Evolutionary conservation across 2,888 invertebrate genomes (phyloP), one percentile per base, ranked within the genome.

Genomic region (Ormyrus nitidulus): DNA sequence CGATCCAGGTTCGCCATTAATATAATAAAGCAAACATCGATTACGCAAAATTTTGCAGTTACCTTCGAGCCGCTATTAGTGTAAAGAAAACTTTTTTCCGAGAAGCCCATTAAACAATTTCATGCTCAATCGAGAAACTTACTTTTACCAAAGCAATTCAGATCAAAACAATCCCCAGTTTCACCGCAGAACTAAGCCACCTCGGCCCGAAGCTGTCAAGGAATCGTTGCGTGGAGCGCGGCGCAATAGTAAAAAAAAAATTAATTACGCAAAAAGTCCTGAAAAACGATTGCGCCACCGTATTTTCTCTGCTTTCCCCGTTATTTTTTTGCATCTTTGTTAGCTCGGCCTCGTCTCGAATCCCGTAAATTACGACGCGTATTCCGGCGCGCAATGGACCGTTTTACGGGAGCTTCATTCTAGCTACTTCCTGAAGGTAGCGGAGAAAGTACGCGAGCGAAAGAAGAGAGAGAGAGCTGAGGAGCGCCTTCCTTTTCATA

Each of bases 321-420:
- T 46, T 71, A 19, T 53, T 58, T 69, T 70, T 19, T 61, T 56
- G 46, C n/a, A 8, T 10, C 5, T 8, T 7, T 53, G 46, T n/a
- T 66, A 4, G 51, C 62, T 53, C 58, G 4, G 34, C n/a, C 51
- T 61, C 8, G 13, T 56, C 49, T 53, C 59, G 76, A 69, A 70
- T 79, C 61, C 66, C 71, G 72, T 72, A 76, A 72, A 81, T 83
- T 81, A 83, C 73, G 64, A 69, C 58, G 65, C 61, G 76, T 65
- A 81, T 81, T 79, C 70, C 69, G n/a, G 34, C 54, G 61, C 58
- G 81, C 80, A 80, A 83, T 83, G 69, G 79, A 80, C 73, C 82
- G 78, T 72, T 72, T 79, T 72, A 66, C 72, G 61, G 64, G 13
- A 68, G 56, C 13, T 70, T 77, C 69, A n/a, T 70, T 70, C 64